Evolutionary conservation across 37 sponge, comb jelly and placozoan genomes (phyloP).

Genomic region (Tethya wilhelma): DNA sequence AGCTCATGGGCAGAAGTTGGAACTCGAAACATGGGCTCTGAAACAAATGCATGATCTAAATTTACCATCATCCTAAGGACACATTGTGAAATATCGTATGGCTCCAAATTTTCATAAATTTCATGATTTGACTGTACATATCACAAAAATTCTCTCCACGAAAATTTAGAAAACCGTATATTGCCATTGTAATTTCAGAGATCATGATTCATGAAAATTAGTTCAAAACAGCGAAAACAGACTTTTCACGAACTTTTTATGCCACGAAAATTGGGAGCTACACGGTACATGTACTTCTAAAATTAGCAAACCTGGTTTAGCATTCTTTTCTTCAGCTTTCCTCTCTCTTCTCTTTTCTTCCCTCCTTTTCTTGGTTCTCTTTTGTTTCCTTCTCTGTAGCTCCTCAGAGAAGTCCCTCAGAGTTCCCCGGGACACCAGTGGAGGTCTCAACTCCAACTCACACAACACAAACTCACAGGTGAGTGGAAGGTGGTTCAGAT

Average conservation of each 20-base stretch:
- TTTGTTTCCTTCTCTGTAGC: constrained; percentile 52
- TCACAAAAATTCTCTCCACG: too few species aligned
- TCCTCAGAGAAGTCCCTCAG: constrained; percentile 66
- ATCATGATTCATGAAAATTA: too few species aligned
- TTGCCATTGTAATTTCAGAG: too few species aligned
- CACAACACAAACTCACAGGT: constrained; percentile 82
- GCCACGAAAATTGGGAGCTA: neutral
- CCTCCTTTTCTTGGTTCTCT: constrained; percentile 59
- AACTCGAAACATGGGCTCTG: constrained; percentile 6
- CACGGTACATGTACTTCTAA: neutral
- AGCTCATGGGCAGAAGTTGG: constrained; percentile 18
- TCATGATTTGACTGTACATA: too few species aligned
- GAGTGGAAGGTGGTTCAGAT: constrained; percentile 87
- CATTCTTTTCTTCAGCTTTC: neutral
- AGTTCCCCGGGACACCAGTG: constrained; percentile 54
- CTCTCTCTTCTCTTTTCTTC: constrained; percentile 62
- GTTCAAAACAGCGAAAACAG: too few species aligned
- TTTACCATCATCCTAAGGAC: neutral
- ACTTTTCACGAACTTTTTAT: too few species aligned
- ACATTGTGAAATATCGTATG: too few species aligned
- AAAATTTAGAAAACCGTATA: too few species aligned
- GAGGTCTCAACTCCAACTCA: constrained; percentile 84
- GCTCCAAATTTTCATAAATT: too few species aligned
- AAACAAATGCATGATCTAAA: neutral
- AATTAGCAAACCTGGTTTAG: neutral